Evolutionary conservation across 2,888 invertebrate genomes (phyloP).

Genomic region (Caenorhabditis zanzibari): DNA sequence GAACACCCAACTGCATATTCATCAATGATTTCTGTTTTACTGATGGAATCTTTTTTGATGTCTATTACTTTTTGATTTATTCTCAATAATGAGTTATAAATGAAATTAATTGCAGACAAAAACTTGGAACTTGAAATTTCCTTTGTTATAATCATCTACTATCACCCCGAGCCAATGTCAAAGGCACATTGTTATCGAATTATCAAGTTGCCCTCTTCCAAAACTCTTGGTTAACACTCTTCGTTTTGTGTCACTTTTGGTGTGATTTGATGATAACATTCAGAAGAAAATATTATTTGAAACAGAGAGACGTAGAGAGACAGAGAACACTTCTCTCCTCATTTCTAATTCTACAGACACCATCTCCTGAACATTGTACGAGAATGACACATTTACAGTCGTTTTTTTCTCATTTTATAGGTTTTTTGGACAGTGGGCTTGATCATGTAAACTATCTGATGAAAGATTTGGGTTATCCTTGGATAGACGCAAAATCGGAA

Average conservation of each 20-base stretch:
- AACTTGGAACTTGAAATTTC: not conserved
- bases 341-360: not conserved
- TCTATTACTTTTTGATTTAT: not conserved
- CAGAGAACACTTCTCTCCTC: constrained; percentile 11
- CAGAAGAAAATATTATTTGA: not conserved
- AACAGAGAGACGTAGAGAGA: constrained; percentile 19
- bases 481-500: too few species aligned
- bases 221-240: constrained; percentile 21
- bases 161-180: not conserved
- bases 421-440: not conserved
- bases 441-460: too few species aligned
- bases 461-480: not conserved
- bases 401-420: constrained; percentile 4
- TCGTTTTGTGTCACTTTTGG: constrained; percentile 30
- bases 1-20: not conserved
- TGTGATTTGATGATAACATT: constrained; percentile 35
- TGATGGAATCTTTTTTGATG: not conserved
- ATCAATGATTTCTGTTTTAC: not conserved
- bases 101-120: too few species aligned
- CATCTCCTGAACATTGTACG: not conserved
- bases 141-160: constrained; percentile 6
- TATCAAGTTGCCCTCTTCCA: constrained; percentile 35
- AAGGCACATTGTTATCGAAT: constrained; percentile 33
- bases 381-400: constrained; percentile 5
- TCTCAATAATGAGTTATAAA: too few species aligned